Evolutionary conservation across 2,888 invertebrate genomes (phyloP), one percentile per base, ranked within the genome.

Genomic region (Matsumyia berberina): DNA sequence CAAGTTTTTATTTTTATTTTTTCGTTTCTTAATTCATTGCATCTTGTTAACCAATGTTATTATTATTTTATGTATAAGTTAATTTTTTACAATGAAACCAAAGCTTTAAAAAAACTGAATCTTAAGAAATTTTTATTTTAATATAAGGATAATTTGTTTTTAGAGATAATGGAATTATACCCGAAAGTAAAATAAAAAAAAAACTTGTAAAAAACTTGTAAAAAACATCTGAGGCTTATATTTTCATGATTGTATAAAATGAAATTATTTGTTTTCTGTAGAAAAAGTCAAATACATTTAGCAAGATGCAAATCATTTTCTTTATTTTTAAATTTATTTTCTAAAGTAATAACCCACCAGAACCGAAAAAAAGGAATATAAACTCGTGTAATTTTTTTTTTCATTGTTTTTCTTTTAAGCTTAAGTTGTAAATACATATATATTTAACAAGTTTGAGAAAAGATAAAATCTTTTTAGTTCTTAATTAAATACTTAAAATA

Each of bases 51-150:
- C 57, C 31, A 73, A 49, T 62, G 60, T 42, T 46, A 35, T 60
- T 64, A 62, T 31, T 51, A 51, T 73, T 77, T 60, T 46, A 31
- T 72, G 46, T 64, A 35, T 81, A 81, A 81, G 70, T 70, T 86
- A 58, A 17, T 86, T 67, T 74, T 67, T 81, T 77, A 81, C 67
- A 86, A 81, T 86, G 86, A 86, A 86, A 86, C 86, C 86, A 86
- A 86, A 86, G 86, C 86, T 86, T 86, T 86, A 86, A 86, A 86
- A 77, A 85, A 74, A 79, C 60, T 67, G 80, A 86, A 86, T 85
- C 69, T 85, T 80, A 85, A 80, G 85, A 85, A 72, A 66, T 72
- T 64, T 74, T 57, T 82, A 24, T 70, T 76, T 70, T 44, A 80
- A 60, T 67, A 72, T 81, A 60, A 80, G 62, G 70, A 79, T 5